phyloP scores from a whole-genome alignment of 2,888 invertebrate species.

The Thymelicus lineola region DNA sequence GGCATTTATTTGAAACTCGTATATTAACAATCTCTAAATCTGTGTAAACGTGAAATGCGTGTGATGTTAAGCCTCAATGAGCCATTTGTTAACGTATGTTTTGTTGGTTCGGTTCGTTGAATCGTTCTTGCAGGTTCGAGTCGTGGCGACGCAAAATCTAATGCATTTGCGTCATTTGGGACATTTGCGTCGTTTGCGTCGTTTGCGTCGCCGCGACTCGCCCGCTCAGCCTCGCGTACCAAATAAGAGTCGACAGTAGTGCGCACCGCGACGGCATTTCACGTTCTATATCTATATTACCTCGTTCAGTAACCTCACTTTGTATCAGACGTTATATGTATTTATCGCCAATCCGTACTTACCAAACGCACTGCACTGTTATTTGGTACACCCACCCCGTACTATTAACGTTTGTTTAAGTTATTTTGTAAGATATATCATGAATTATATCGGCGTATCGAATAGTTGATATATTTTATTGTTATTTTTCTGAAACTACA shows the following conservation, averaged over 20 bases:
- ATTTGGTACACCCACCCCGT: slow-evolving; percentile 77
- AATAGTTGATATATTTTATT: slow-evolving; percentile 81
- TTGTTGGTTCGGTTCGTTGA: slow-evolving; percentile 40
- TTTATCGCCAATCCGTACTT: slow-evolving; percentile 75
- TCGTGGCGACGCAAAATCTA: slow-evolving; percentile 15
- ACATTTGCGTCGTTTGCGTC: too few species aligned
- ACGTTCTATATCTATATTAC: slow-evolving; percentile 71
- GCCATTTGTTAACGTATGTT: slow-evolving; percentile 36
- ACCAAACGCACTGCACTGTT: slow-evolving; percentile 79
- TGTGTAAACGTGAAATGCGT: slow-evolving; percentile 62
- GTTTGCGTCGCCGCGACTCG: slow-evolving; percentile 15
- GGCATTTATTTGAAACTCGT: slow-evolving; percentile 78
- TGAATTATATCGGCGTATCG: slow-evolving; percentile 77
- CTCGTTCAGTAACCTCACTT: slow-evolving; percentile 79
- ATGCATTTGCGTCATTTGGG: slow-evolving; percentile 13
- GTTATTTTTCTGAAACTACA: slow-evolving; percentile 83
- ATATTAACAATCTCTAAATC: slow-evolving; percentile 66
- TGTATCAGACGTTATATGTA: slow-evolving; percentile 60
- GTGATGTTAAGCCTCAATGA: slow-evolving; percentile 28
- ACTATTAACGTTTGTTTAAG: slow-evolving; percentile 65
- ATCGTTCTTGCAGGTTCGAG: slow-evolving; percentile 15
- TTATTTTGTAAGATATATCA: slow-evolving; percentile 73
- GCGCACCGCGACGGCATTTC: slow-evolving; percentile 51
- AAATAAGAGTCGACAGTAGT: slow-evolving; percentile 70
- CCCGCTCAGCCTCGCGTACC: slow-evolving; percentile 65